Base-by-base conservation (phyloP, 2,888 invertebrate genomes). In the Chirona hameri region DNA sequence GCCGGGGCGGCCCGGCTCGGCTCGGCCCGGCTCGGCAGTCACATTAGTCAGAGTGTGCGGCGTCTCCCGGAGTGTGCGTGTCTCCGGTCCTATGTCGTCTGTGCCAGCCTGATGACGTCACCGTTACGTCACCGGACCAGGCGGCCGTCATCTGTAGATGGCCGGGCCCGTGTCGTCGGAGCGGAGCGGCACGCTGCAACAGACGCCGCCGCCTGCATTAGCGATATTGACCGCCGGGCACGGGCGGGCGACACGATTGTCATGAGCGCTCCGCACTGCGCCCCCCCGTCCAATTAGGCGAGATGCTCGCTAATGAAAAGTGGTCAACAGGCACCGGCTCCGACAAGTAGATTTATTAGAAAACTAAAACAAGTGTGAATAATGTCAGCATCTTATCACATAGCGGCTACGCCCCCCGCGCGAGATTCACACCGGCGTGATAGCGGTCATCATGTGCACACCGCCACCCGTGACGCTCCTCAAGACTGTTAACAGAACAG, bases 291-390 rank as follows among this genome's bases (percentile, higher is more conserved):
- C 76, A 76, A 76, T 76, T 76, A 46, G 46, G 14, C 0, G 24
- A 52, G 39, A 21, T 46, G 39, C 39, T 76, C 31, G 39, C 46
- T 76, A 76, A 76, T 76, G 76, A 76, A 39, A 46, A 21, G 24
- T 27, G 65, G 65, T 65, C n/a, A 65, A 65, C 65, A 27, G 27
- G 12, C 24, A 14, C 4, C 18, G 39, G 5, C 39, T 39, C n/a
- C 76, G 24, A 39, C 76, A 24, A 31, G 76, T 76, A 76, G 39
- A 76, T 76, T 76, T 76, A 76, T 76, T 76, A 76, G 76, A 76
- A 76, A 76, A 76, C 46, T 76, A 76, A 76, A n/a, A 76, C 76
- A 46, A 76, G 76, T 39, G 76, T 76, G 39, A 76, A 76, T 72
- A 18, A 31, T 31, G 24, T 24, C 39, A 46, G 39, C 76, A 46